These are phyloP conservation scores for Elephas maximus DNA, from an alignment of 2,113 vertebrate species.

Conservation along the genomic window DNA sequence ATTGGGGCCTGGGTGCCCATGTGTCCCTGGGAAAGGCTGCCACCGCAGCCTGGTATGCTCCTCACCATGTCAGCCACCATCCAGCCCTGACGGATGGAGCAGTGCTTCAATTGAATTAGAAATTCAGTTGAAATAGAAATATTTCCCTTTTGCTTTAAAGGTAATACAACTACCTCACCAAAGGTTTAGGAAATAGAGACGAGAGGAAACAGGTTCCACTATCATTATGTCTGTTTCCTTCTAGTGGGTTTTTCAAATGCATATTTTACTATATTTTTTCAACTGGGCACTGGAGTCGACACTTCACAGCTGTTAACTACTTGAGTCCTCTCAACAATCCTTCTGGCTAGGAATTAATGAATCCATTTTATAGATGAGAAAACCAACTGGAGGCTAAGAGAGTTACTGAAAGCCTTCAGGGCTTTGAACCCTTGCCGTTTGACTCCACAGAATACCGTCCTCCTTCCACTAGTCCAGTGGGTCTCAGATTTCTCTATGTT, in stretches of 20 bases:
- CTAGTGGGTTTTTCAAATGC: not conserved
- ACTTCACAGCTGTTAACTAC: not conserved
- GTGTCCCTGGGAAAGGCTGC: not conserved
- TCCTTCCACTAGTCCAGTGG: not conserved
- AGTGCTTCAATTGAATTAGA: not conserved
- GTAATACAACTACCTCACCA: not conserved
- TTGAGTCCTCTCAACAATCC: not conserved
- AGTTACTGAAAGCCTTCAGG: not conserved
- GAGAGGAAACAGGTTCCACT: not conserved
- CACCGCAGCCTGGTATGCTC: fast-evolving
- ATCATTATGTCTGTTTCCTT: not conserved
- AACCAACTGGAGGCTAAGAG: not conserved
- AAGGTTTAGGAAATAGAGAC: not conserved
- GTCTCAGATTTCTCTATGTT: not conserved
- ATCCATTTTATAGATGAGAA: not conserved
- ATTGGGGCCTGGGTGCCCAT: not conserved
- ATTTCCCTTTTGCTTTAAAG: not conserved
- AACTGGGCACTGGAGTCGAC: not conserved
- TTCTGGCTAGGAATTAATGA: not conserved
- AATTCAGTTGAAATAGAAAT: fast-evolving
- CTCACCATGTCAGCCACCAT: fast-evolving
- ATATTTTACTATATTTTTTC: not conserved
- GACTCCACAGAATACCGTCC: too few species aligned
- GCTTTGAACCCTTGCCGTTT: not conserved
- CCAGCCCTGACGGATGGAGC: not conserved